Conservation (phyloP, 2,888 invertebrate species). For the Acleris laterana region DNA sequence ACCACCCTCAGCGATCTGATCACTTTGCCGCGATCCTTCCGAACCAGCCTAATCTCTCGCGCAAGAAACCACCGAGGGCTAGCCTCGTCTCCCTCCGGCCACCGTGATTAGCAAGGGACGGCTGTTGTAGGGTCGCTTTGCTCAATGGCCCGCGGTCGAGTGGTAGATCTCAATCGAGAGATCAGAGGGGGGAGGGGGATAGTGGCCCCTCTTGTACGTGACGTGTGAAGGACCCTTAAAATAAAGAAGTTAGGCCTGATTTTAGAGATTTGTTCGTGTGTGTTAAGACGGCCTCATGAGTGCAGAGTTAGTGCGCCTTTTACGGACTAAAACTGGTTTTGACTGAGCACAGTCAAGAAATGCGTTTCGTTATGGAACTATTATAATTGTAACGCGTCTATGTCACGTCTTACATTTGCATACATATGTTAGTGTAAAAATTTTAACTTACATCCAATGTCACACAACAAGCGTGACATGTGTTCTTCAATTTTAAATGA, state of each 20-base stretch:
- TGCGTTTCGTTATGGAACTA: no score
- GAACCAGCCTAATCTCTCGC: constrained; percentile 22
- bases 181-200: neutral
- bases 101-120: neutral
- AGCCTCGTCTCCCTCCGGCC: constrained; percentile 1
- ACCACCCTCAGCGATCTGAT: constrained; percentile 17
- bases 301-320: no score
- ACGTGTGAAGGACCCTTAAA: constrained; percentile 26
- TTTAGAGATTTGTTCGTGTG: neutral
- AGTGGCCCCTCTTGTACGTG: constrained; percentile 16
- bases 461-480: no score
- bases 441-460: no score
- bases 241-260: constrained; percentile 3
- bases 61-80: constrained; percentile 1
- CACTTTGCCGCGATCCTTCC: constrained; percentile 15
- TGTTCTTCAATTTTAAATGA: no score
- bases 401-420: no score
- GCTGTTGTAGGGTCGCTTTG: constrained; percentile 8
- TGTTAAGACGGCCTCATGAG: neutral
- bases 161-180: constrained; percentile 16
- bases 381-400: no score
- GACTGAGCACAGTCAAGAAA: no score
- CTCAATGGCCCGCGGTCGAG: constrained; percentile 23
- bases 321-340: no score
- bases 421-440: no score